Base-by-base conservation (phyloP, 2,797 vertebrate genomes). In the Smutsia gigantea region DNA sequence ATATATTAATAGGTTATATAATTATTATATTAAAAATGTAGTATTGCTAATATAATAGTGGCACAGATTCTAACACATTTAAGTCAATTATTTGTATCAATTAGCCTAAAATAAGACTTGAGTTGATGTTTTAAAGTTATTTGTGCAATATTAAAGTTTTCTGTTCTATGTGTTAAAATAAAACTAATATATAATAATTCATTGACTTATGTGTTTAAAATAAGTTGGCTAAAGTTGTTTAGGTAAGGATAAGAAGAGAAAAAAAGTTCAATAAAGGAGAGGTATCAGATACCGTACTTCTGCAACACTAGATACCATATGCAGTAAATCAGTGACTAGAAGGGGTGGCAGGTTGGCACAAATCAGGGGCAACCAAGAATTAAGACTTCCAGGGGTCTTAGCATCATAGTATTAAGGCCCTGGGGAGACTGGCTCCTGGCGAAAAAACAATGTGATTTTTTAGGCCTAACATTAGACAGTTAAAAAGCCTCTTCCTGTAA, bases 71-170 rank as follows among this genome's bases (percentile, higher is more conserved):
- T 29, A 87, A 85, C 8, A 55, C 2, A 69, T 31, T 64, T 51
- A 92, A 95, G 15, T 5, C 59, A 83, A 9, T 75, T 88, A 75
- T n/a, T 64, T 86, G 14, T 51, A 90, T 87, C 19, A 61, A 81
- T 21, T 85, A 88, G 13, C 0, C 7, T 87, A 75, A 94, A 86
- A 55, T 83, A 49, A 74, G 8, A 42, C 8, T 94, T 49, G 4
- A n/a, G 8, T 61, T 95, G 5, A 1, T 69, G 13, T 74, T 88
- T 94, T 77, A 37, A 71, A 68, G 12, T 75, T 77, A 37, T 83
- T 77, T 87, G 7, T 85, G 21, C 75, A 81, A 21, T 74, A n/a
- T 1, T 64, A n/a, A 25, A 1, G 15, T 71, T 51, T 81, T 84
- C 23, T 86, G 2, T 85, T 53, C 34, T 77, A 5, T 49, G 13